A percentile compares a stretch with the other conserved stretches of the same genome.
These are phyloP conservation scores for Calliopsis andreniformis DNA, from an alignment of 1,140 invertebrate species.

Conservation along the genomic window DNA sequence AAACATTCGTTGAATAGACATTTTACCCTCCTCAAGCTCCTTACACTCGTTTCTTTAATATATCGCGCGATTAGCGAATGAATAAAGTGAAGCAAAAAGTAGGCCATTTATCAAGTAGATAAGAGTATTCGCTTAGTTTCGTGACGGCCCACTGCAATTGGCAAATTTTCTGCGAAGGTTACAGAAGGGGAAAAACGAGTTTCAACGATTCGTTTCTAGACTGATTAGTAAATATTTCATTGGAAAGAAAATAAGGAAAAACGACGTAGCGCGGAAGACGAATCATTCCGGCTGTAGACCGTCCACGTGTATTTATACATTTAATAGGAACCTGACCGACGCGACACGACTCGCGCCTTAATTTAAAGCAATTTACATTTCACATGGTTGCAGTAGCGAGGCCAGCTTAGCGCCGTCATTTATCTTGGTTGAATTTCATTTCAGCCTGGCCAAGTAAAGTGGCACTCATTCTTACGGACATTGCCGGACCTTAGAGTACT, in stretches of 20 bases:
- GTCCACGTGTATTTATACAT: constrained; percentile 53
- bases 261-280: neutral
- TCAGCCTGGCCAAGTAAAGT: constrained; percentile 59
- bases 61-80: too few species aligned
- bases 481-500: constrained; percentile 17
- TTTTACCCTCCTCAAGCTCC: too few species aligned
- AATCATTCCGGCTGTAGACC: neutral
- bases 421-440: constrained; percentile 74
- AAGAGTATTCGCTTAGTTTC: too few species aligned
- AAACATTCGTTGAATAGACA: too few species aligned
- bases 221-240: too few species aligned
- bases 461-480: constrained; percentile 68
- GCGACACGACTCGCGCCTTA: constrained; percentile 47
- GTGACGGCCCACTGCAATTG: too few species aligned
- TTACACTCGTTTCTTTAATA: too few species aligned
- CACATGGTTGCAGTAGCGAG: constrained; percentile 52
- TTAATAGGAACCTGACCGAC: constrained; percentile 49
- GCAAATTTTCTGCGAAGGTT: too few species aligned
- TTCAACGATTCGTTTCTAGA: too few species aligned
- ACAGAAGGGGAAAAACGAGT: too few species aligned
- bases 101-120: too few species aligned
- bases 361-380: constrained; percentile 72
- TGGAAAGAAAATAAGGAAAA: neutral
- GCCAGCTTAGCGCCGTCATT: constrained; percentile 58
- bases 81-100: too few species aligned